These are phyloP conservation scores for Melierax canorus DNA, from an alignment of 2,113 vertebrate genomes.

Conservation along the genomic window DNA sequence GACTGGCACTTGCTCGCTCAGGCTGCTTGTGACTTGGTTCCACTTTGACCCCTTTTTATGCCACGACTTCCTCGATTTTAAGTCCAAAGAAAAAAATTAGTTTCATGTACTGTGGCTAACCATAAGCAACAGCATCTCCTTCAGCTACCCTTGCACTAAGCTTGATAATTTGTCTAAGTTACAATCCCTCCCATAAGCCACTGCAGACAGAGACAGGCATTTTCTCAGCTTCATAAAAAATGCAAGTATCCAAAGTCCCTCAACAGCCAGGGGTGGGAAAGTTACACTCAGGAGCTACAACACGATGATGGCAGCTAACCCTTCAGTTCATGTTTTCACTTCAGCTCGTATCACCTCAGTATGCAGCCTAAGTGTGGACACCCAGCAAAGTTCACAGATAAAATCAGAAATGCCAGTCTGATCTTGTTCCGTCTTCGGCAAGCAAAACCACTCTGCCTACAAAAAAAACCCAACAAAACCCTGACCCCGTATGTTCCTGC, in stretches of 20 bases:
- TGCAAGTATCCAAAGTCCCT: background rate
- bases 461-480: background rate
- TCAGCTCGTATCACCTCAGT: background rate
- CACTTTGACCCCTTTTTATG: background rate
- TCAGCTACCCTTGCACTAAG: background rate
- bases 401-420: constrained; percentile 10
- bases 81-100: background rate
- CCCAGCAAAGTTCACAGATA: constrained; percentile 15
- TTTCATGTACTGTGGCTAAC: background rate
- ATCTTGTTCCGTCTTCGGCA: background rate
- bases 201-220: background rate
- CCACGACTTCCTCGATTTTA: background rate
- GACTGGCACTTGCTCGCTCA: background rate
- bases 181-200: background rate
- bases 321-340: background rate
- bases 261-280: background rate
- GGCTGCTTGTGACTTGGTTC: background rate
- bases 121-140: background rate
- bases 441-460: background rate
- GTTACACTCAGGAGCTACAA: background rate
- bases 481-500: background rate
- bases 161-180: background rate
- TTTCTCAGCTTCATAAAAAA: background rate
- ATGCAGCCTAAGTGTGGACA: background rate
- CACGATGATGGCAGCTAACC: background rate